Evolutionary conservation across 2,797 vertebrate species (phyloP).

Genomic region (Gymnothorax reevesii): DNA sequence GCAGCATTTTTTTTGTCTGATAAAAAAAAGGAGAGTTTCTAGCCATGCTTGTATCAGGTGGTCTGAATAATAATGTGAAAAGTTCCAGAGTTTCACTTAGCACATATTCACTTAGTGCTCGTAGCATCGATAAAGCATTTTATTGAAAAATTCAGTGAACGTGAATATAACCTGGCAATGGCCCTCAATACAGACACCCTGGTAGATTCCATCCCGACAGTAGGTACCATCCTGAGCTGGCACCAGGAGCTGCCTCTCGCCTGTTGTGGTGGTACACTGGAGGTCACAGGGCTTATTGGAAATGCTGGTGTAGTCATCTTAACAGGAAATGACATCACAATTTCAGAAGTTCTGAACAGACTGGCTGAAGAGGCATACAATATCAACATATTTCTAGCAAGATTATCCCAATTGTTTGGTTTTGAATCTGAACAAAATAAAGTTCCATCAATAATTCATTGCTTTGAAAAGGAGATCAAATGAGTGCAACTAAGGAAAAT

Average conservation of each 20-base stretch:
- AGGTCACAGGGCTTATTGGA: constrained; percentile 91
- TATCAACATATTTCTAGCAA: background rate
- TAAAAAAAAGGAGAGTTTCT: background rate
- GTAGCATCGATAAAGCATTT: background rate
- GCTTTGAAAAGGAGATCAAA: too few species aligned
- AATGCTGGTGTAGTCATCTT: constrained; percentile 92
- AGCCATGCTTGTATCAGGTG: background rate
- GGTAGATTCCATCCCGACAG: constrained; percentile 78
- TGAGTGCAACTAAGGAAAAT: too few species aligned
- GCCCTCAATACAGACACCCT: constrained; percentile 86
- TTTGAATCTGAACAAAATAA: too few species aligned
- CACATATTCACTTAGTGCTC: background rate
- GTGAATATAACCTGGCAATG: constrained; percentile 78
- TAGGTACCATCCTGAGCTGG: constrained; percentile 85
- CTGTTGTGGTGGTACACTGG: constrained; percentile 82
- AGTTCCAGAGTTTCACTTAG: background rate
- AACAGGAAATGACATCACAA: constrained; percentile 51
- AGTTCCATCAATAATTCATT: too few species aligned
- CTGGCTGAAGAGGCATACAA: background rate
- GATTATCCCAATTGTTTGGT: background rate
- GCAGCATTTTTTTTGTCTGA: background rate
- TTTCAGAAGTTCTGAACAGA: background rate
- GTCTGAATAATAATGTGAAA: background rate
- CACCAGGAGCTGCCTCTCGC: constrained; percentile 85
- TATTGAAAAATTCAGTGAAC: background rate